phyloP scores from a whole-genome alignment of 2,113 vertebrate genomes.

The Gadus macrocephalus region DNA sequence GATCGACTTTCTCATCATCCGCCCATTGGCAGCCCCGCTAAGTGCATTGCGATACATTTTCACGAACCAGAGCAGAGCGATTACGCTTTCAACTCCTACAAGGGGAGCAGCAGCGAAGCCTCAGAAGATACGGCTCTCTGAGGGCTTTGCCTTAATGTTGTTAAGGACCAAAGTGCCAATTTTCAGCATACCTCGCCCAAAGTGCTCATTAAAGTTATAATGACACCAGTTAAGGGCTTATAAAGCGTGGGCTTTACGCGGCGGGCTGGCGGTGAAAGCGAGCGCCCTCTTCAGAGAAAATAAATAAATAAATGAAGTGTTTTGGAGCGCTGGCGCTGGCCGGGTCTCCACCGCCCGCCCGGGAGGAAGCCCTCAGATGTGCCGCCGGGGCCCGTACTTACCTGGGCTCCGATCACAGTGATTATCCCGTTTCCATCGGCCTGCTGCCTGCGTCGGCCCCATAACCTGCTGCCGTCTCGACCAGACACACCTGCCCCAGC shows the following conservation, averaged over 20 bases:
- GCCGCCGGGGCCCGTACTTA: constrained; percentile 64
- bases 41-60: constrained; percentile 3
- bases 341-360: background rate
- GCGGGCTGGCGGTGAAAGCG: constrained; percentile 47
- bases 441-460: constrained; percentile 57
- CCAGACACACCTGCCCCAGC: constrained; percentile 31
- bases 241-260: constrained; percentile 47
- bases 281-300: constrained; percentile 23
- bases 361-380: constrained; percentile 42
- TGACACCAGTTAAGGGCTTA: constrained; percentile 66
- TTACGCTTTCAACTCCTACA: constrained; percentile 32
- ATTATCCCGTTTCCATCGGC: constrained; percentile 65
- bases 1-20: no score
- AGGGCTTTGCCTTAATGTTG: constrained; percentile 57
- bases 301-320: no score
- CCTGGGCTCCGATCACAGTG: constrained; percentile 58
- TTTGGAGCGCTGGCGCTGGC: constrained; percentile 19
- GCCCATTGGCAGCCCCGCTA: no score
- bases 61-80: constrained; percentile 21
- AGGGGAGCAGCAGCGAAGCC: constrained; percentile 31
- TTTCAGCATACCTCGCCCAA: constrained; percentile 62
- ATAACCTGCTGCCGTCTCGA: constrained; percentile 27
- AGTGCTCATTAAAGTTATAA: constrained; percentile 66
- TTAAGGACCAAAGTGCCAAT: constrained; percentile 58
- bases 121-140: constrained; percentile 46